phyloP scores from a whole-genome alignment of 1,140 invertebrate species.

The Vollenhovia emeryi region DNA sequence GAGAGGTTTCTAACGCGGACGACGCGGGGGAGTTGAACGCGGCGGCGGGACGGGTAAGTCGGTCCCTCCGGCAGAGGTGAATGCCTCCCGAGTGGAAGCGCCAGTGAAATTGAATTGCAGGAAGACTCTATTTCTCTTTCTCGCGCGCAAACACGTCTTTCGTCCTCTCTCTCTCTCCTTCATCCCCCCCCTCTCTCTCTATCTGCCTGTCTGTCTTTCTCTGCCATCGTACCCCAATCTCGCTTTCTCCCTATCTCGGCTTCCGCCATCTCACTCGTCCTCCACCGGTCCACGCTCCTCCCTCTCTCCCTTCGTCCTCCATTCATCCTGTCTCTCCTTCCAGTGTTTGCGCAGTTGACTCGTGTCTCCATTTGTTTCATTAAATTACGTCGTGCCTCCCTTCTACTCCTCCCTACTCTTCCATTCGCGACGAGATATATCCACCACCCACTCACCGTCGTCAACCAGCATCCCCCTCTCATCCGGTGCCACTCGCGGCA shows the following conservation, averaged over 20 bases:
- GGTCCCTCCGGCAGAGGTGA: conserved; percentile 51
- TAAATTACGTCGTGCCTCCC: conserved; percentile 73
- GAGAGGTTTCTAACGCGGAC: conserved; percentile 18
- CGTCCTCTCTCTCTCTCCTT: background rate
- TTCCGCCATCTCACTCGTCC: conserved; percentile 16
- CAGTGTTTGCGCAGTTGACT: conserved; percentile 75
- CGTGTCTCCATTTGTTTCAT: conserved; percentile 80
- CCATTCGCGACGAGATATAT: conserved; percentile 29
- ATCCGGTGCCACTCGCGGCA: background rate
- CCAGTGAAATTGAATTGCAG: conserved; percentile 79
- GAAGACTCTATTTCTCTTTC: conserved; percentile 63
- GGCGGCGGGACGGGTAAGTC: conserved; percentile 27
- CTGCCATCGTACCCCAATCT: background rate
- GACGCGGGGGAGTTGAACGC: background rate
- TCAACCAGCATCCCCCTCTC: conserved; percentile 1
- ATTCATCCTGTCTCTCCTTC: conserved; percentile 35
- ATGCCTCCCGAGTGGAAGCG: conserved; percentile 70
- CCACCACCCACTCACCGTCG: conserved; percentile 11
- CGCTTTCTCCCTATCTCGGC: conserved; percentile 35
- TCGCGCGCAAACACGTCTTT: conserved; percentile 42
- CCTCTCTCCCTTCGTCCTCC: background rate
- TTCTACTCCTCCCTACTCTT: background rate
- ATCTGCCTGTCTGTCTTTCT: background rate
- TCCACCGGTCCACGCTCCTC: background rate
- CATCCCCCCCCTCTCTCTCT: background rate